phyloP scores from a whole-genome alignment of 2,888 invertebrate genomes.

The Lycaena phlaeas region DNA sequence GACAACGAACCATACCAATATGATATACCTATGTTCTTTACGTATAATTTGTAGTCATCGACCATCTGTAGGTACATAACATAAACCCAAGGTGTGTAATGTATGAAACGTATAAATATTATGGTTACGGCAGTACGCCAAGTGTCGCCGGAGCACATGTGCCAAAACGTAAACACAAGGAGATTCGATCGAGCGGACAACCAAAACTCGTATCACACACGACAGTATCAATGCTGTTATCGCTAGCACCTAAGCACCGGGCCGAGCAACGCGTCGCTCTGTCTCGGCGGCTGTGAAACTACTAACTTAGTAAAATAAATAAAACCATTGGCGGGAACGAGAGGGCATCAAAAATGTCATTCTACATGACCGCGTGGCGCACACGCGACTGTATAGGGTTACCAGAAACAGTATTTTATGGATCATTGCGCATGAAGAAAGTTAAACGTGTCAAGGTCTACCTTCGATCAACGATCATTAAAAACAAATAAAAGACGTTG shows the following conservation, averaged over 20 bases:
- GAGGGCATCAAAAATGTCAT: constrained; percentile 34
- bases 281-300: constrained; percentile 41
- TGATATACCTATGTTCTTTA: no score
- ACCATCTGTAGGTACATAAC: no score
- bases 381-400: constrained; percentile 15
- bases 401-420: no score
- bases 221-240: no score
- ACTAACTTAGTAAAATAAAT: constrained; percentile 51
- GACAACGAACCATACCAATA: no score
- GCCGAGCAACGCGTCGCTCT: constrained; percentile 34
- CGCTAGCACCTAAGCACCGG: background rate
- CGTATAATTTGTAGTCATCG: no score
- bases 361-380: constrained; percentile 20
- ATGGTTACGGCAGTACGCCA: constrained; percentile 49
- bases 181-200: constrained; percentile 19
- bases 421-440: no score
- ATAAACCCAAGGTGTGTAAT: no score
- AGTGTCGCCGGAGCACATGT: constrained; percentile 27
- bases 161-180: constrained; percentile 48
- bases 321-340: constrained; percentile 45
- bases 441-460: no score
- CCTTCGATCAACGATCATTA: no score
- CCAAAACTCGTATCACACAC: constrained; percentile 34
- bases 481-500: no score
- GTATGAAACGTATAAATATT: constrained; percentile 22